Base-by-base conservation (phyloP, 2,113 vertebrate genomes). In the Stegastes partitus region DNA sequence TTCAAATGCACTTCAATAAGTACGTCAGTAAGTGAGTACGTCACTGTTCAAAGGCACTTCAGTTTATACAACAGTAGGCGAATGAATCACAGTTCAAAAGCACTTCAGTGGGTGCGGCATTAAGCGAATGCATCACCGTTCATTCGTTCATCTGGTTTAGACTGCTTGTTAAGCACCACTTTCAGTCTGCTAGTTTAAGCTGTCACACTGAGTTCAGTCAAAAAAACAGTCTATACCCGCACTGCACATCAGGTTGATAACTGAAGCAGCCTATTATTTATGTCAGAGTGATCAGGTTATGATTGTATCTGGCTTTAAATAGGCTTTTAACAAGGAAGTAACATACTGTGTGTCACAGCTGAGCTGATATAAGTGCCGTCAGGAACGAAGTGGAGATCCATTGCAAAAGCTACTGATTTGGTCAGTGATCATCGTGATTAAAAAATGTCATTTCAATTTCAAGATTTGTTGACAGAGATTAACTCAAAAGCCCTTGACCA, bases 191-290 rank as follows among this genome's bases (percentile, higher is more conserved):
- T 23, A 71, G 44, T 5, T 71, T 14, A 47, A 23, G 22, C 44
- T 59, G 56, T 62, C 56, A 56, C 21, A 11, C 50, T 63, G 39
- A 58, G 34, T 58, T 81, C 53, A 76, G 72, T 44, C 18, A 9
- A 68, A 47, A 49, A 72, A 22, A 9, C 1, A 55, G 19, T 39
- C 51, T 44, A 19, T 7, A 42, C 15, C 54, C 70, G 21, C 57
- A 23, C 39, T 50, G 12, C n/a, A 51, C 31, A 69, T 54, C 9
- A 65, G 22, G 34, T 39, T 71, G 44, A 59, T 19, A 26, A 23
- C 34, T 37, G 59, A 34, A 55, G 22, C 39, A 44, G 22, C 28
- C 12, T 45, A 10, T 47, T 22, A 59, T 55, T 54, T 54, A 65
- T 11, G 8, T 34, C 57, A 74, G 21, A 45, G 37, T 67, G 44